phyloP scores from a whole-genome alignment of 2,113 vertebrate species.

The Psittacula cyanocephala region DNA sequence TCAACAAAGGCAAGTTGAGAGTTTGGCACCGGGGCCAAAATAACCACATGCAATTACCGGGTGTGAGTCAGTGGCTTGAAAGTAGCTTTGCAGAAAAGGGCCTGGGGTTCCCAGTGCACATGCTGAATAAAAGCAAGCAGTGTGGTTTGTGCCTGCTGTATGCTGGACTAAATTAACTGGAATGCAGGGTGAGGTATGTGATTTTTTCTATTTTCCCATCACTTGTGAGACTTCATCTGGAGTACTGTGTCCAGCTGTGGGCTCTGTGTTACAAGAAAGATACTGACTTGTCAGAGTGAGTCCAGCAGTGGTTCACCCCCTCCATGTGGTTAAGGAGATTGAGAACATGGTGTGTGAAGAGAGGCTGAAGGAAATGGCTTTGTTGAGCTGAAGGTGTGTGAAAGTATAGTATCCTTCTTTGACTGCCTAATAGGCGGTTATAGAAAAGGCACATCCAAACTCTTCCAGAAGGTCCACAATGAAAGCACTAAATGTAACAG shows the following conservation, averaged over 20 bases:
- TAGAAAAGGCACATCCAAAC: neutral
- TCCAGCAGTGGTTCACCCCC: neutral
- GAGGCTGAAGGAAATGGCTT: neutral
- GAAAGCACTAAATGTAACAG: neutral
- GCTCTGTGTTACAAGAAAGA: neutral
- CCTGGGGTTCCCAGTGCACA: neutral
- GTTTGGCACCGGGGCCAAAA: neutral
- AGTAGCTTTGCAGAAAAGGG: neutral
- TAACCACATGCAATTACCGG: neutral
- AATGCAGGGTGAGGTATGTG: rapidly evolving
- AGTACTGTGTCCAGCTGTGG: neutral
- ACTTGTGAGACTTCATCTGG: neutral
- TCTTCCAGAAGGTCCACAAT: neutral
- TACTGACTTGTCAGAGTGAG: neutral
- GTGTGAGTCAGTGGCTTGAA: neutral
- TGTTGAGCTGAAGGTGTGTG: neutral
- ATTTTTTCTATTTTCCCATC: neutral
- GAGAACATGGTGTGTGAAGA: neutral
- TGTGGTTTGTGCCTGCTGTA: neutral
- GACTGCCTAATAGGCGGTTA: neutral
- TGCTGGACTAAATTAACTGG: neutral
- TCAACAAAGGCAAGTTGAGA: neutral
- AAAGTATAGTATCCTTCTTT: neutral
- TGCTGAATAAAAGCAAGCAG: neutral
- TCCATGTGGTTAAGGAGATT: neutral